Evolutionary conservation across 2,113 vertebrate species (phyloP), one percentile per base, ranked within the genome.

Genomic region (Mixornis gularis): DNA sequence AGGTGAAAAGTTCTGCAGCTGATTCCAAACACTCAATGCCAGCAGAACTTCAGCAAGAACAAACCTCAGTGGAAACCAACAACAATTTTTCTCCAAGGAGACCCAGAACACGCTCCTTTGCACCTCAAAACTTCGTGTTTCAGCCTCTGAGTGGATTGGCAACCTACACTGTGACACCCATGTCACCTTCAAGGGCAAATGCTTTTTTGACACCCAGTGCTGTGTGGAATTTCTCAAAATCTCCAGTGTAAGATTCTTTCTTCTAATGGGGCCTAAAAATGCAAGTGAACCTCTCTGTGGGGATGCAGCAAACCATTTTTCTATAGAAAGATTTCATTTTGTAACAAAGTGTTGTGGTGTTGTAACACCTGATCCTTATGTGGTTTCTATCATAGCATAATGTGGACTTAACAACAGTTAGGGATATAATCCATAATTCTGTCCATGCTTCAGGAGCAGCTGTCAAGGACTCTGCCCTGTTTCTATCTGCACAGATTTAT

Each of bases 111-210:
- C 64, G 73, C 1, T 99, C 99, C 20, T 99, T 99, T 83, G 99
- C 99, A 11, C 99, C 99, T 16, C 53, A 97, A 6, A 98, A 98
- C 90, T 99, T 99, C 60, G 68, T 98, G 30, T 99, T 99, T 94
- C 97, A 98, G 84, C 98, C 99, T 10, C 96, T 98, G 7, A 90
- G n/a, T 53, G 98, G 98, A 40, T 91, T 99, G 68, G 94, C 94
- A 0, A 82, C 92, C 36, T 99, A 99, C 76, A 97, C 96, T 90
- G 97, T 98, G 30, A 96, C 96, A 17, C 98, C 98, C 20, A 97
- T 98, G 95, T 98, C 97, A 41, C 98, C 98, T 66, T 97, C 96
- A 48, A 98, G 98, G 30, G 98, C 98, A 15, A 93, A 94, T 16
- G 95, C 97, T 17, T 99, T 99, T 95, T 93, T 99, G 60, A 97